Base-by-base conservation (phyloP, 2,113 vertebrate species). In the Athene cunicularia region DNA sequence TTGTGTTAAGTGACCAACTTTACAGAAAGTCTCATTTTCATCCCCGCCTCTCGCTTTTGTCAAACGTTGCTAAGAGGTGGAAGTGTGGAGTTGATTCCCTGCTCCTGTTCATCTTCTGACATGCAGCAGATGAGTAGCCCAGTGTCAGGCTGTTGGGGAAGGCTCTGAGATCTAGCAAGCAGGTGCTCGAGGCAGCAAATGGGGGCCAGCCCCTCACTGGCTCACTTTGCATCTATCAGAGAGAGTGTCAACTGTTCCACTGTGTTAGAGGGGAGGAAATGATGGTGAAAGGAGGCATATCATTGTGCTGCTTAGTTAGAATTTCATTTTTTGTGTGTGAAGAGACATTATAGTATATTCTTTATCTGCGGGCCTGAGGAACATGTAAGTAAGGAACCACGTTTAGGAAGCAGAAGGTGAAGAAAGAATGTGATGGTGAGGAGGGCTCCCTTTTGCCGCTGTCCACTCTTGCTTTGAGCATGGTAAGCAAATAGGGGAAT, bases 371-470 rank as follows among this genome's bases (percentile, higher is more conserved):
- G 23, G 23, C 18, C n/a, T 32, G 37, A 74, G 55, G 24, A 60
- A 53, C 21, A 8, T 39, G 13, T 2, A 59, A 66, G 72, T 32
- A 75, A 90, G 59, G 50, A 39, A 79, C 50, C 4, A 5, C 52
- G 37, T 5, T 24, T 84, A 24, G 28, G 50, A 71, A 86, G 63
- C 9, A 58, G 66, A 85, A 64, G 20, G 50, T 76, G 53, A 86
- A 67, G 35, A 47, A 81, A 55, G 50, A 86, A 68, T 0, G 0
- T 50, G 49, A 12, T 0, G 2, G 14, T 64, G 28, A 88, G 28
- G 22, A 90, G 50, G 21, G 16, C 5, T 74, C 8, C 41, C n/a
- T 70, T 86, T 88, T 55, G 71, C 30, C 73, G 37, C 10, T 77
- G 41, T 45, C 45, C 21, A 6, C 85, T 93, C 58, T 33, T 90